These are phyloP conservation scores for Xestoiulus laeticollis DNA, from an alignment of 2,888 invertebrate species.

Conservation along the genomic window DNA sequence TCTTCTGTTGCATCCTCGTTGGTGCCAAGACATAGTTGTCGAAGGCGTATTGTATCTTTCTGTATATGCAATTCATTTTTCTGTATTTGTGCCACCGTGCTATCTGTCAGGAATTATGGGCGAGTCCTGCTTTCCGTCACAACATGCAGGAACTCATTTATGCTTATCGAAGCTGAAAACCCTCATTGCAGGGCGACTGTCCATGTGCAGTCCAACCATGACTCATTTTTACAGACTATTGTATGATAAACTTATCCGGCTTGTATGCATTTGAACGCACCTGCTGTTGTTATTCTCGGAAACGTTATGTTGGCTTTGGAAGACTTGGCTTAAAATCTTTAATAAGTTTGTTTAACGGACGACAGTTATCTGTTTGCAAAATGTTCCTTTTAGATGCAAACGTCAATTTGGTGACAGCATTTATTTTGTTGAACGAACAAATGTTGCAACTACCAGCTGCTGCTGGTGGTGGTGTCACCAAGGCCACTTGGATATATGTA, in stretches of 20 bases:
- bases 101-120: conserved; percentile 10
- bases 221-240: conserved; percentile 24
- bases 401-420: background rate
- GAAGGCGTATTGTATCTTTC: background rate
- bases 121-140: background rate
- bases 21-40: background rate
- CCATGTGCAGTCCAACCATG: background rate
- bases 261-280: background rate
- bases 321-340: background rate
- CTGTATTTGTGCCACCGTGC: background rate
- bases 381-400: background rate
- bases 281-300: background rate
- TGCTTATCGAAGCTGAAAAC: background rate
- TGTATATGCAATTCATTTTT: background rate
- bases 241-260: background rate
- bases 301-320: background rate
- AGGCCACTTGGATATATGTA: background rate
- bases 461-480: background rate
- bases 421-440: background rate
- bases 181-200: background rate
- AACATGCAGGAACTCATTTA: background rate
- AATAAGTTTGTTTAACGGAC: background rate
- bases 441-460: background rate
- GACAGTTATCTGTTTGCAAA: background rate
- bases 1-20: background rate